Evolutionary conservation across 2,113 vertebrate genomes (phyloP), one percentile per base, ranked within the genome.

Genomic region (Brachyistius frenatus): DNA sequence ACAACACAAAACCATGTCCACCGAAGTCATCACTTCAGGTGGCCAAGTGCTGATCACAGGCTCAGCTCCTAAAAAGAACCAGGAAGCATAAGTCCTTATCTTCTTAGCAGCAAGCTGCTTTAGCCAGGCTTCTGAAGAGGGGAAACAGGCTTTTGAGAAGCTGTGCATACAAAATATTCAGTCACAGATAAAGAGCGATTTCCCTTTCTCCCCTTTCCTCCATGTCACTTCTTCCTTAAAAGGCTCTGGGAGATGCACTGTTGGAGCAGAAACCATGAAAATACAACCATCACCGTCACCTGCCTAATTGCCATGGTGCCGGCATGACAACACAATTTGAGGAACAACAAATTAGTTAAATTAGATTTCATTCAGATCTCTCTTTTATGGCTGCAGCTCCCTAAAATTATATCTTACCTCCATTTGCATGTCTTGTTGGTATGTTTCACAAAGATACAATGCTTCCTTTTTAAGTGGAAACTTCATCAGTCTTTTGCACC

Each of bases 81-180:
- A 62, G 67, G 72, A 73, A 79, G 83, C 50, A 67, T 49, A 74
- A 77, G 77, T 77, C 75, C 73, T 84, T 67, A 90, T 91, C 90
- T 90, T 65, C 80, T 86, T 64, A 85, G 78, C 64, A 79, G 81
- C 85, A 84, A 81, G 81, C 87, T 66, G 85, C 83, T 90, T 89
- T 78, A 65, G 73, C 73, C 13, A 49, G 73, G 82, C 83, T 78
- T 78, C 73, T 63, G 37, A 73, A 74, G 61, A 76, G 44, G 54
- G 62, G 61, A 79, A 85, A 69, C 72, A 37, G 63, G 69, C 78
- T 86, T 77, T 66, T 78, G 65, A 74, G 76, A 75, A 73, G 83
- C 78, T 36, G 74, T n/a, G 31, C 70, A 16, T 60, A 33, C 80
- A 66, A 74, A 86, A 78, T 67, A 89, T 88, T 85, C 77, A 76